phyloP scores from a whole-genome alignment of 2,888 invertebrate species.

The Heliconius hortense region DNA sequence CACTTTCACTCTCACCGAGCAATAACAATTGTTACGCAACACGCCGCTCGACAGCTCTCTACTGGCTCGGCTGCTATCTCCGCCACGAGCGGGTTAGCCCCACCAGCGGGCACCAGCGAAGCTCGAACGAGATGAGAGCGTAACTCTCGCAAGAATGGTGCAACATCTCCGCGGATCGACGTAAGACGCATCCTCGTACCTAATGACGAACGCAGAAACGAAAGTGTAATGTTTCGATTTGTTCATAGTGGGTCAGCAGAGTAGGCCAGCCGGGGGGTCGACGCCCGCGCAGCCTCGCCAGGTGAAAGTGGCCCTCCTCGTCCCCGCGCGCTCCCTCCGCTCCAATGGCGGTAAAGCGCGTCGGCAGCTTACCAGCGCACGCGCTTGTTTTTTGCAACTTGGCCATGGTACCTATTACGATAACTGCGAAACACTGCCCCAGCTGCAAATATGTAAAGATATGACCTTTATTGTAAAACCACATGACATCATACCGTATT shows the following conservation, averaged over 20 bases:
- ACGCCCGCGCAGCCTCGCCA: slow-evolving; percentile 80
- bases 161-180: slow-evolving; percentile 53
- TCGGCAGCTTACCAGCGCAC: slow-evolving; percentile 69
- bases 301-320: slow-evolving; percentile 77
- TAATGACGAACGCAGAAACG: slow-evolving; percentile 75
- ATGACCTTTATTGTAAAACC: slow-evolving; percentile 67
- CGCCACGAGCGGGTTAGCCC: slow-evolving; percentile 42
- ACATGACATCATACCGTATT: slow-evolving; percentile 31
- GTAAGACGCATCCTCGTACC: slow-evolving; percentile 71
- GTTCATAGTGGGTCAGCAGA: slow-evolving; percentile 77
- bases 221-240: slow-evolving; percentile 78
- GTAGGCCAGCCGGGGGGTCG: slow-evolving; percentile 79
- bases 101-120: slow-evolving; percentile 31
- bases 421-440: slow-evolving; percentile 74
- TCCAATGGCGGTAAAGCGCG: slow-evolving; percentile 62
- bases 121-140: slow-evolving; percentile 49
- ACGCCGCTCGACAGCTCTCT: slow-evolving; percentile 63
- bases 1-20: slow-evolving; percentile 76
- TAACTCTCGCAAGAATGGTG: slow-evolving; percentile 51
- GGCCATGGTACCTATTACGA: slow-evolving; percentile 80
- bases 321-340: slow-evolving; percentile 48
- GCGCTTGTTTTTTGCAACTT: slow-evolving; percentile 79
- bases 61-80: slow-evolving; percentile 59
- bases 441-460: slow-evolving; percentile 69
- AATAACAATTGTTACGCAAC: slow-evolving; percentile 78